These are phyloP conservation scores for Deilephila elpenor DNA, from an alignment of 2,888 invertebrate species.

Conservation along the genomic window DNA sequence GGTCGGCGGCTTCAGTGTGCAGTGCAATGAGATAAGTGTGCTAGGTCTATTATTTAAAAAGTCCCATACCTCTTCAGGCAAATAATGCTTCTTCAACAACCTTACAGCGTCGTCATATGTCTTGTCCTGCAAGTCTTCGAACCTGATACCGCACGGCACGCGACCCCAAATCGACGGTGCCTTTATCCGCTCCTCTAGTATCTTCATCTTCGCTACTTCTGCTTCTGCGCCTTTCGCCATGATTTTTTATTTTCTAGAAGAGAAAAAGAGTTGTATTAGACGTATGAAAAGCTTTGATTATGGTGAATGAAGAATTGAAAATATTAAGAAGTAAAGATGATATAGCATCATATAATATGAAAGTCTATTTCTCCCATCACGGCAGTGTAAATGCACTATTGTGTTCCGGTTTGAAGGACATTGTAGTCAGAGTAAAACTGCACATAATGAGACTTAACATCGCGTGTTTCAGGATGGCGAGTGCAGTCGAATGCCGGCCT, in stretches of 20 bases:
- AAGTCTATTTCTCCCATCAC: too few species aligned
- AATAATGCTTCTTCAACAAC: slow-evolving; percentile 73
- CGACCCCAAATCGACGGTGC: slow-evolving; percentile 79
- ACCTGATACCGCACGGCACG: slow-evolving; percentile 69
- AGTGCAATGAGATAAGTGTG: too few species aligned
- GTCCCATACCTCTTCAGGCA: slow-evolving; percentile 68
- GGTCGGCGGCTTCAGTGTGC: too few species aligned
- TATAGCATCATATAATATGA: too few species aligned
- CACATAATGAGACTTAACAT: too few species aligned
- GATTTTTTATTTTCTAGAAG: slow-evolving; percentile 28
- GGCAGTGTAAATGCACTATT: too few species aligned
- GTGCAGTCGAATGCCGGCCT: too few species aligned
- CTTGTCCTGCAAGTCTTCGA: slow-evolving; percentile 77
- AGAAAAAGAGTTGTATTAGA: neutral
- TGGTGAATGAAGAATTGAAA: neutral
- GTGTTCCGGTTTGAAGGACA: too few species aligned
- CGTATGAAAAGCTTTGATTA: neutral
- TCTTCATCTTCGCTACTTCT: slow-evolving; percentile 72
- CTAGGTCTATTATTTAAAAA: neutral
- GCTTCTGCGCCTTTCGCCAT: slow-evolving; percentile 70
- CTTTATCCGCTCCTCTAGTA: slow-evolving; percentile 74
- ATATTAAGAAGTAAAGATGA: neutral
- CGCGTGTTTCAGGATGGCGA: too few species aligned
- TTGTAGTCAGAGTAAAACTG: too few species aligned
- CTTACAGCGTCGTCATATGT: slow-evolving; percentile 73